phyloP scores from a whole-genome alignment of 2,888 invertebrate species.

The Mongoloraphidia duomilia region DNA sequence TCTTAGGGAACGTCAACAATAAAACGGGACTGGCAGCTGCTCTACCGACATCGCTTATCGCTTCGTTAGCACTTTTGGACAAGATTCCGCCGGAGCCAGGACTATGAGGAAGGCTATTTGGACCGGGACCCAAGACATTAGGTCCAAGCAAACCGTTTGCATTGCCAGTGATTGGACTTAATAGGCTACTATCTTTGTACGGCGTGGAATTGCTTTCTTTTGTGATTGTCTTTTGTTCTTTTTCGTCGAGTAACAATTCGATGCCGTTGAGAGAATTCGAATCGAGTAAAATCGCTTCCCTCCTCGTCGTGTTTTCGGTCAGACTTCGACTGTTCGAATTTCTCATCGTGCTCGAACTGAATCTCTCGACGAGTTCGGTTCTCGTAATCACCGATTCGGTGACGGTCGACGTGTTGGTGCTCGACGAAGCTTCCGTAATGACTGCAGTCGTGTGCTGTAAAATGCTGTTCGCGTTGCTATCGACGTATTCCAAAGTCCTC shows the following conservation, averaged over 20 bases:
- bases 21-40: neutral
- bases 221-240: neutral
- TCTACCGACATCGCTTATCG: neutral
- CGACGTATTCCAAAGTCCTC: slow-evolving; percentile 30
- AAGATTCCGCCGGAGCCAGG: no score
- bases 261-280: slow-evolving; percentile 11
- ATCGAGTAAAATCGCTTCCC: slow-evolving; percentile 11
- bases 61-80: neutral
- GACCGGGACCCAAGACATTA: no score
- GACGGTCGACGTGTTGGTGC: slow-evolving; percentile 10
- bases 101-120: no score
- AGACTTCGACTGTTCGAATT: slow-evolving; percentile 4
- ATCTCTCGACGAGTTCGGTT: slow-evolving; percentile 13
- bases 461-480: slow-evolving; percentile 29
- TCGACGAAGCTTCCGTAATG: slow-evolving; percentile 14
- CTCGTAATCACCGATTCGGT: slow-evolving; percentile 16
- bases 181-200: no score
- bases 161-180: slow-evolving; percentile 2
- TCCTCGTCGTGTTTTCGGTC: slow-evolving; percentile 9
- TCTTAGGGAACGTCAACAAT: neutral
- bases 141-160: neutral
- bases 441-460: slow-evolving; percentile 2
- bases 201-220: neutral
- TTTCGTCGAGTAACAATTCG: slow-evolving; percentile 5
- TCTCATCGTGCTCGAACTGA: slow-evolving; percentile 7